Evolutionary conservation across 2,888 invertebrate genomes (phyloP), one percentile per base, ranked within the genome.

Genomic region (Caenorhabditis drosophilae): DNA sequence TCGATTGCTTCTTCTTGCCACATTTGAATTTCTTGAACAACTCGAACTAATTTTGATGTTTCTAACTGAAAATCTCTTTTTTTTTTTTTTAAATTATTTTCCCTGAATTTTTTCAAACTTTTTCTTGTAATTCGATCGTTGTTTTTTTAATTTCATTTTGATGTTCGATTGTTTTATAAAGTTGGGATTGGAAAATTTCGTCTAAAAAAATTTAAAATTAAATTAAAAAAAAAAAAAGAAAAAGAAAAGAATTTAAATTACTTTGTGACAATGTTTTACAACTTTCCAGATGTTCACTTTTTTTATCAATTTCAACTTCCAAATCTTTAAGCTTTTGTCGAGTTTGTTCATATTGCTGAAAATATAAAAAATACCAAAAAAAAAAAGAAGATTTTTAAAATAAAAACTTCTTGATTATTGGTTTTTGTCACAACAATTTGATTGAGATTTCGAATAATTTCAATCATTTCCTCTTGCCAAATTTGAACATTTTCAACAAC

Each of bases 1-100:
- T 74, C 74, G 20, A 75, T 53, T 1, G 64, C 64, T 34, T 76
- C 73, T 27, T 73, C 75, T 22, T 76, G 75, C 76, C 73, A 73
- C 69, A 69, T 73, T 31, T 75, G 69, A 46, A 76, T 62, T 42
- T 73, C 73, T 36, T 76, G 67, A 12, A 73, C 64, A 1, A 64
- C 64, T n/a, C 57, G 53, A 16, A 67, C 47, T 38, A 67, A 46
- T 25, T 61, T 61, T 4, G 57, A 49, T 2, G 62, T 27, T 18
- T 64, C 59, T 9, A 66, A 20, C 49, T 64, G 36, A 15, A 42
- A 56, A 6, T 16, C 16, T 40, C 4, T 20, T 2, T 16, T 20
- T 20, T 2, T 9, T 7, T 25, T n/a, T 7, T 25, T 45, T 4
- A 18, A n/a, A n/a, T n/a, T n/a, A n/a, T n/a, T 2, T 9, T 6